phyloP scores from a whole-genome alignment of 2,113 vertebrate species.

The Dunckerocampus dactyliophorus region DNA sequence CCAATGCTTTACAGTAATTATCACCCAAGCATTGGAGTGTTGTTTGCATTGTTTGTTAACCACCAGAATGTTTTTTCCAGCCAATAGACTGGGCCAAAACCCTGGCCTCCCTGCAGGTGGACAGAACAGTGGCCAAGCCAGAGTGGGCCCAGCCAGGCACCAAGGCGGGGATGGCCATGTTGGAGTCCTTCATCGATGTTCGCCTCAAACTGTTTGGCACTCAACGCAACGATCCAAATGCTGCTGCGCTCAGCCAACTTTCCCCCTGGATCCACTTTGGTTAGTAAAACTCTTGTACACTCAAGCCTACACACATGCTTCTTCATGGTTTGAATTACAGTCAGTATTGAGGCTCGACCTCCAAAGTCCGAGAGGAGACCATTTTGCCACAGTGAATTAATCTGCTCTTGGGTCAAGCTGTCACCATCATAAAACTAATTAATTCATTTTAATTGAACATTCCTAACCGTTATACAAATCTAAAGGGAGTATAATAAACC shows the following conservation, averaged over 20 bases:
- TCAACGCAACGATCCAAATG: conserved; percentile 81
- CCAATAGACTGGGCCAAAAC: conserved; percentile 77
- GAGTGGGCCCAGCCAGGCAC: conserved; percentile 80
- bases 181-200: conserved; percentile 79
- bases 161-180: conserved; percentile 65
- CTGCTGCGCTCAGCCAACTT: conserved; percentile 78
- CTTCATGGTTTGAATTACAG: background rate
- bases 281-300: conserved; percentile 52
- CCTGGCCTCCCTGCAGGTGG: conserved; percentile 75
- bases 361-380: too few species aligned
- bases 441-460: too few species aligned
- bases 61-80: conserved; percentile 51
- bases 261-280: conserved; percentile 87
- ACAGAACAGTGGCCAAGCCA: conserved; percentile 73
- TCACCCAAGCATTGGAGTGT: background rate
- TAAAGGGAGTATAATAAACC: too few species aligned
- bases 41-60: background rate
- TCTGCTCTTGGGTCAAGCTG: too few species aligned
- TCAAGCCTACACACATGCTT: background rate
- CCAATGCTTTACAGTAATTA: too few species aligned
- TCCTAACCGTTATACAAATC: too few species aligned
- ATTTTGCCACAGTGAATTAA: too few species aligned
- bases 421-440: too few species aligned
- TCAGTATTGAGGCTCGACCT: too few species aligned
- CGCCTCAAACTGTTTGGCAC: conserved; percentile 73